Conservation (phyloP, 2,888 invertebrate species). For the Xanthia togata region DNA sequence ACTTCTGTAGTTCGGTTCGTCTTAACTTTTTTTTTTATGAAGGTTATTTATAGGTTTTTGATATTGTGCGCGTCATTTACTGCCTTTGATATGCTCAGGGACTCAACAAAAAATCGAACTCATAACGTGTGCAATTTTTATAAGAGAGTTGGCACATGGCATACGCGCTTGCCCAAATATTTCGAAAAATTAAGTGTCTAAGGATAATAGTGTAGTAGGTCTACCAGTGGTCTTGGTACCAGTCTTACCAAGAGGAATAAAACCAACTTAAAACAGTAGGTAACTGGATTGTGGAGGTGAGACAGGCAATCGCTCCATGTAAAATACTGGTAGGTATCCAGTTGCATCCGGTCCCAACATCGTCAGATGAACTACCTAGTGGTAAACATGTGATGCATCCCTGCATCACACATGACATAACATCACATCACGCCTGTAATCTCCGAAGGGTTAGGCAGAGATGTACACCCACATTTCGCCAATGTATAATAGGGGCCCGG, state of each 20-base stretch:
- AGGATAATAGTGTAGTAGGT: no score
- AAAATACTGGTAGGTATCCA: background rate
- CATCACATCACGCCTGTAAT: no score
- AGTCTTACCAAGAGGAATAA: background rate
- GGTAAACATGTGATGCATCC: no score
- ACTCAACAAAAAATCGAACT: background rate
- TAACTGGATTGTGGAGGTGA: background rate
- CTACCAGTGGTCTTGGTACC: no score
- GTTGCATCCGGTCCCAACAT: background rate
- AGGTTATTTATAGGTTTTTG: slow-evolving; percentile 1
- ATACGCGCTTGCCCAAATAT: background rate
- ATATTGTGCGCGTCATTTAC: background rate
- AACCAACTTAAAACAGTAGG: no score
- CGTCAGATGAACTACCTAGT: no score
- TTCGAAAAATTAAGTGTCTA: background rate
- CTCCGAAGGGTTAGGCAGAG: no score
- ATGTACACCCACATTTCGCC: no score
- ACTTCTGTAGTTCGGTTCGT: slow-evolving; percentile 13
- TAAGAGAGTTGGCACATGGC: background rate
- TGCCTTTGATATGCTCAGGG: background rate
- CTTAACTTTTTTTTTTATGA: background rate
- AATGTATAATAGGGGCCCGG: no score
- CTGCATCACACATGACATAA: no score
- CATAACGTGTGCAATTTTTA: background rate
- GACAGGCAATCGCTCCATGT: no score